These are phyloP conservation scores for Dendrocopos noguchii DNA, from an alignment of 2,113 vertebrate species.

Conservation along the genomic window DNA sequence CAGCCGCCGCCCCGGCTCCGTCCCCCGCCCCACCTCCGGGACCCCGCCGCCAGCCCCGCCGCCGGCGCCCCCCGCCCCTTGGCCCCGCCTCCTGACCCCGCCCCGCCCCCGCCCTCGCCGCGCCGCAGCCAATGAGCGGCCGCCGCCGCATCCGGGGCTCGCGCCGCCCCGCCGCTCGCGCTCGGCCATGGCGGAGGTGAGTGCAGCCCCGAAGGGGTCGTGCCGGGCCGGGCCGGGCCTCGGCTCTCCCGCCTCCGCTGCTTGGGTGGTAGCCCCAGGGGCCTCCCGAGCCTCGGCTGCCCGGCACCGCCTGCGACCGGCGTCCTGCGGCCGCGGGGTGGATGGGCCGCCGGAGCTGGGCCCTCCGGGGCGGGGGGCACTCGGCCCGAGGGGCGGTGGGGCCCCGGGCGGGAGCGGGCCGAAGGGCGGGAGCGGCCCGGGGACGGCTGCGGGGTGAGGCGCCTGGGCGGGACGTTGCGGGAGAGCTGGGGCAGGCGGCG, in stretches of 20 bases:
- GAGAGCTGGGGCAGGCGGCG: background rate
- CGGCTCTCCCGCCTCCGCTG: background rate
- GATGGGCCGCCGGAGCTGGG: background rate
- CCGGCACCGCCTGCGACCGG: background rate
- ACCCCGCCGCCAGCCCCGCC: no score
- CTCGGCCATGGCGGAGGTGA: constrained; percentile 80
- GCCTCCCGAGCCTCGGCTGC: background rate
- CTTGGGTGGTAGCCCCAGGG: background rate
- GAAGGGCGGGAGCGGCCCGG: background rate
- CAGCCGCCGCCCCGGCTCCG: background rate
- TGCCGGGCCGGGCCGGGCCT: background rate
- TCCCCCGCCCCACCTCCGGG: no score
- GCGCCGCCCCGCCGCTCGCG: constrained; percentile 53
- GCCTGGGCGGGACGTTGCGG: background rate
- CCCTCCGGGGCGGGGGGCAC: background rate
- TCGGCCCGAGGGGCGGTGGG: background rate
- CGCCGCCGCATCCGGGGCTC: constrained; percentile 71
- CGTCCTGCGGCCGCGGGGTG: background rate
- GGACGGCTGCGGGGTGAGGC: constrained; percentile 38
- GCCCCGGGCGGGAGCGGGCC: no score
- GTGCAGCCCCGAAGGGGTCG: constrained; percentile 50
- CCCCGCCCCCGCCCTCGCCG: background rate
- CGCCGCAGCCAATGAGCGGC: constrained; percentile 57
- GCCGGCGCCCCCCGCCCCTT: background rate
- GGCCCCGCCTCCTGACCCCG: background rate